Evolutionary conservation across 35 echinoderm and acorn worm genomes (phyloP), one percentile per base, ranked within the genome.

Genomic region (Eucidaris tribuloides): DNA sequence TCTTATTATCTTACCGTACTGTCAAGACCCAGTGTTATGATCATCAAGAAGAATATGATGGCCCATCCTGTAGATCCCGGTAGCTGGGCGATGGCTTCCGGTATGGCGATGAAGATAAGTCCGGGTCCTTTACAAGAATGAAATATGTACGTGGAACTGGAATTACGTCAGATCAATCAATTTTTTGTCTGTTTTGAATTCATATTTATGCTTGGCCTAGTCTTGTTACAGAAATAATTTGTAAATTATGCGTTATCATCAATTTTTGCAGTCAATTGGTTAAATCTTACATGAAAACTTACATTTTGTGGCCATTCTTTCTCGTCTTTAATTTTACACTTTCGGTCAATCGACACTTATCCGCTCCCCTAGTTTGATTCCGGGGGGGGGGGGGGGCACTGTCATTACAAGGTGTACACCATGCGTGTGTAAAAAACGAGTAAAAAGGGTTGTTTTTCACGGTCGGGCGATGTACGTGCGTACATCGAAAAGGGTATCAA

Each of bases 1-100:
- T n/a, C n/a, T n/a, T n/a, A n/a, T n/a, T n/a, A 29, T 43, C 89
- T 85, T 85, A 96, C 92, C 54, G 92, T 96, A 70, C 92, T 96
- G 77, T 96, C 92, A 20, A 96, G 77, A 17, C 92, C 92, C 1
- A 96, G 66, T 0, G 92, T 85, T 20, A 96, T 96, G 23, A 96
- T 28, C 92, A 96, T 96, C 19, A 96, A 19, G 64, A 94, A 94
- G 42, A 90, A 96, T 7, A 91, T 79, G 44, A 91, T 82, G 25
- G 92, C 76, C 83, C 88, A 90, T 13, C 86, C 46, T 13, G 45
- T 78, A 0, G 92, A 78, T 24, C 82, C 88, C 18, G 87, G 87
- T 33, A 96, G 39, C 15, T 89, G 85, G 11, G 82, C 79, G 35
- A 91, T 81, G 65, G 87, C 92, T 83, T 96, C 92, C 36, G 88